Percentiles rank a stretch among this genome's conserved stretches.
phyloP scores from a whole-genome alignment of 2,888 invertebrate species.

The Dysmachus trigonus region DNA sequence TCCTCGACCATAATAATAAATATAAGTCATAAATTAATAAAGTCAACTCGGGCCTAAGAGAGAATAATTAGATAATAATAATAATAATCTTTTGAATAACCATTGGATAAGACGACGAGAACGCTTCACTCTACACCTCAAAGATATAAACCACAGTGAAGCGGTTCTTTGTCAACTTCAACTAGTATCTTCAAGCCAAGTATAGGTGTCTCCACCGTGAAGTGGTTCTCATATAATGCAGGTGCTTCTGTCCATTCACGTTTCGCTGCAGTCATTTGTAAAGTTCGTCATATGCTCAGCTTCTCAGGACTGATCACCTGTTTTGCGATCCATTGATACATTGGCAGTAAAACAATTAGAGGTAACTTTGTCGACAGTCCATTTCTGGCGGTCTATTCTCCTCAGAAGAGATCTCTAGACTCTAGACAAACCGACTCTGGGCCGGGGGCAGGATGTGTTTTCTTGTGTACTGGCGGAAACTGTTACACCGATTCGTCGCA shows the following conservation, averaged over 20 bases:
- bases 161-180: conserved; percentile 1
- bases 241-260: conserved; percentile 28
- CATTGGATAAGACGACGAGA: neutral
- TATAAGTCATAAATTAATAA: no score
- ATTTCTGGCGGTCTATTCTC: neutral
- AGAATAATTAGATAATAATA: no score
- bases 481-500: neutral
- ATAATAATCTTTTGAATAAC: neutral
- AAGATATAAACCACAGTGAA: neutral
- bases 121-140: neutral
- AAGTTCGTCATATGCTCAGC: neutral
- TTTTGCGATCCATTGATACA: conserved; percentile 11
- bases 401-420: neutral
- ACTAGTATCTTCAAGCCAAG: neutral
- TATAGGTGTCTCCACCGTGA: neutral
- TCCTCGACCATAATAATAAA: no score
- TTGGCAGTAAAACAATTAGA: conserved; percentile 32
- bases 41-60: no score
- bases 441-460: conserved; percentile 12
- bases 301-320: conserved; percentile 10
- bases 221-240: neutral
- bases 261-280: neutral
- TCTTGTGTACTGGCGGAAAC: neutral
- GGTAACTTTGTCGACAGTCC: neutral
- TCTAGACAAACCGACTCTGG: neutral